Evolutionary conservation across 2,797 vertebrate species (phyloP), one percentile per base, ranked within the genome.

Genomic region (Mormyrops boulengeri): DNA sequence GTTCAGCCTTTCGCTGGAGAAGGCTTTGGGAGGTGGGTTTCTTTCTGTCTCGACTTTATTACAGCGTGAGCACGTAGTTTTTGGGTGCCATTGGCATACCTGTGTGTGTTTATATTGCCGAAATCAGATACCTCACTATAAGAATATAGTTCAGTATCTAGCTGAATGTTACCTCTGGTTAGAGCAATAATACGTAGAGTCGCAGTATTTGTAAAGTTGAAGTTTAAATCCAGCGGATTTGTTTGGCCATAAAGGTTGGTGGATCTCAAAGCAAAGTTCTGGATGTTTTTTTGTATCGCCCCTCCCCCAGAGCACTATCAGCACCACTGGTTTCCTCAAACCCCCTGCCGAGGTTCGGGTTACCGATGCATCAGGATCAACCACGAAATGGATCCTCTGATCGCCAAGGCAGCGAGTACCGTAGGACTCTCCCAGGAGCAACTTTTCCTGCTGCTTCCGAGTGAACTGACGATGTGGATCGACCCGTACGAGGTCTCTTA

Each of bases 401-500:
- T 96, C 89, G 95, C 94, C 4, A 95, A 94, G 89, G 95, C 95
- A 0, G 96, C 95, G 19, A 92, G 89, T 57, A 93, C 91, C 80
- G 95, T 96, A 11, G 96, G 96, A 89, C 94, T 96, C 88, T 95
- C 91, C 92, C 93, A 92, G 73, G 92, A 95, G 89, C 94, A 92
- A 89, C 95, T 96, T 69, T 96, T 96, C 91, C 94, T 94, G 73
- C 95, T 96, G 50, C 91, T 96, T 4, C 96, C 96, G 69, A 95
- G 95, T 1, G 96, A 96, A 91, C 92, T 96, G 34, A 96, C 96
- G 50, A 93, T 96, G 90, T 96, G 96, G 96, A 93, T 96, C 19
- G 96, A 96, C 92, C 96, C 96, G 2, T 95, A 94, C n/a, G 96
- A 96, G 92, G 96, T 96, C 89, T 96, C 95, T 77, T 96, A 95